phyloP scores from a whole-genome alignment of 2,113 vertebrate species.

The Globicephala melas region DNA sequence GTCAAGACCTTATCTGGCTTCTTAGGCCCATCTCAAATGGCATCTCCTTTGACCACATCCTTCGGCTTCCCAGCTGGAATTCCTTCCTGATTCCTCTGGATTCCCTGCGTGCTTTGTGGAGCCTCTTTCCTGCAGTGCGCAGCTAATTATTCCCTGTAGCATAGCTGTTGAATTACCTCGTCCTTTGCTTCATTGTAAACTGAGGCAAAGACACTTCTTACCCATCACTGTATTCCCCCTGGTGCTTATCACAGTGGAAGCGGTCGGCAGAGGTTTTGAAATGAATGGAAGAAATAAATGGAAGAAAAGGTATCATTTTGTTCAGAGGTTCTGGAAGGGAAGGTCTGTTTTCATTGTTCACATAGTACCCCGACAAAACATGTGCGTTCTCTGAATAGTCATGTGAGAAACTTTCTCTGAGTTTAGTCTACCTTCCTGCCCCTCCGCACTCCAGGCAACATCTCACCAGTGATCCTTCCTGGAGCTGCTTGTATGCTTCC shows the following conservation, averaged over 20 bases:
- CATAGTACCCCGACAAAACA: fast-evolving
- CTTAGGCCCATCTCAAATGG: neutral
- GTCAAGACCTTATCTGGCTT: neutral
- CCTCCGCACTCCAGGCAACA: fast-evolving
- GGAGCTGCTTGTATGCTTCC: neutral
- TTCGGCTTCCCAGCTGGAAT: neutral
- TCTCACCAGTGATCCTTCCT: fast-evolving
- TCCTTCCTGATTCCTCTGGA: neutral
- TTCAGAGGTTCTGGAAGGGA: neutral
- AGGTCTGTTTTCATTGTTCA: neutral
- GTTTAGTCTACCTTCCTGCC: too few relatives aligned
- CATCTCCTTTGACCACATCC: neutral
- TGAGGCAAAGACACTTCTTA: neutral
- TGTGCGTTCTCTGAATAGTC: too few relatives aligned
- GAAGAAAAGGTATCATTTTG: neutral
- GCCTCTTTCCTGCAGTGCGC: fast-evolving
- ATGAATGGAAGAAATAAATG: neutral
- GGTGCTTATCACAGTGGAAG: neutral
- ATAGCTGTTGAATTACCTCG: neutral
- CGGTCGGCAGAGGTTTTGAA: neutral
- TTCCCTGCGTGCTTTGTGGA: fast-evolving
- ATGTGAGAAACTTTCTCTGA: neutral
- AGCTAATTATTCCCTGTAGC: neutral
- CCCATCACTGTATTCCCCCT: neutral
- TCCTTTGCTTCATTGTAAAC: neutral